Base-by-base conservation (phyloP, 2,113 vertebrate genomes). In the Indicator maculatus region DNA sequence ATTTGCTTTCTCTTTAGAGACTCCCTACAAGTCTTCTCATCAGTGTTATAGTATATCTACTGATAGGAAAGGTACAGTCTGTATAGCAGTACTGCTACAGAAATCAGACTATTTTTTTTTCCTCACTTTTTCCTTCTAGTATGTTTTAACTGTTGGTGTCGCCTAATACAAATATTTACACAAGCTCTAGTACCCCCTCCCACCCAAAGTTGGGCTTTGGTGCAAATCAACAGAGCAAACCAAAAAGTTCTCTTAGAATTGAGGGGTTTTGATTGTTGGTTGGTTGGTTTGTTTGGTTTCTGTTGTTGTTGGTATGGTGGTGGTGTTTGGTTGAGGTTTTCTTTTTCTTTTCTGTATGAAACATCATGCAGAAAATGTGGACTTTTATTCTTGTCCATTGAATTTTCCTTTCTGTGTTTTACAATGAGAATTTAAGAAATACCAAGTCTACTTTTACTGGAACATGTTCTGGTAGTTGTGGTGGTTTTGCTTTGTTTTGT, bases 151-250 rank as follows among this genome's bases (percentile, higher is more conserved):
- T 39, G 12, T n/a, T 77, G 56, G 3, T 38, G 9, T 33, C 18
- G 47, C 20, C 30, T 5, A 71, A 4, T 8, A 52, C 24, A 33
- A 81, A 44, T 23, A 71, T 61, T 70, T 64, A 5, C 0, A 0
- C 6, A 15, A 36, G 28, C 72, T 91, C 4, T 26, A 91, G 88
- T 84, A 75, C 92, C 95, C 92, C 59, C 90, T 96, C 16, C 44
- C 86, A 94, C 52, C 41, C 86, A 50, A 89, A 90, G 14, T 1
- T 66, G 55, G 38, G 27, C 19, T 50, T 58, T 36, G 27, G 8
- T 72, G 30, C 31, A 61, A 86, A 33, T 60, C 24, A 21, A 10
- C 3, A 24, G 6, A 69, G 61, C 11, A 55, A 83, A 50, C 7
- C 6, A 30, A 45, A 41, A 83, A 36, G 11, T 65, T 79, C 27